A percentile compares a stretch with the other conserved stretches of the same genome.
Conservation (phyloP, 1,140 invertebrate species). For the Chelonus insularis region DNA sequence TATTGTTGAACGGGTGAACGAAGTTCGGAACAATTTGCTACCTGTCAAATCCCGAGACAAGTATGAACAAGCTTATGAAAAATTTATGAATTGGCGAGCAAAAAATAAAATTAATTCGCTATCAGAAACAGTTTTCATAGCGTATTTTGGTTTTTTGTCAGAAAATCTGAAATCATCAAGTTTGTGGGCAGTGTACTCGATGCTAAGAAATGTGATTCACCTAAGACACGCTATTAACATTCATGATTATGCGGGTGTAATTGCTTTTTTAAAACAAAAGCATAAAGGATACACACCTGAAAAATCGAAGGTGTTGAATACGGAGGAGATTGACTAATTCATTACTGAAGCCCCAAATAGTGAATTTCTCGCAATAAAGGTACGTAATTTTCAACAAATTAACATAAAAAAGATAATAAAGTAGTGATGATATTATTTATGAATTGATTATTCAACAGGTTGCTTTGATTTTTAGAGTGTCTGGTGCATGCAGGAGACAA, state of each 20-base stretch:
- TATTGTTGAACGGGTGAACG: no score
- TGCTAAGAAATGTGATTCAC: constrained; percentile 7
- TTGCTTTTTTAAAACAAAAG: no score
- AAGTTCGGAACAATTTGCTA: no score
- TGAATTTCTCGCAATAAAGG: not conserved
- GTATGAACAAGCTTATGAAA: no score
- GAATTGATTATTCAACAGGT: no score
- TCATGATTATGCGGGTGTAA: no score
- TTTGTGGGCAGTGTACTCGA: no score
- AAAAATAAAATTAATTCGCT: not conserved
- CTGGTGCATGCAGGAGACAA: not conserved
- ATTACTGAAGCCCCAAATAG: not conserved
- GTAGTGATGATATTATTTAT: not conserved
- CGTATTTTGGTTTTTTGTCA: constrained; percentile 20
- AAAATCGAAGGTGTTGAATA: not conserved
- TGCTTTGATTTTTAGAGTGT: no score
- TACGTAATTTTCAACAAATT: no score
- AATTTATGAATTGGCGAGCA: no score
- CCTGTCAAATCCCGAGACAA: no score
- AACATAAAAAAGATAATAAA: no score
- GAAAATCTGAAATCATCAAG: constrained; percentile 5
- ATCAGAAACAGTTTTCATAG: constrained; percentile 6
- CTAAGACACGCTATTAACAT: constrained; percentile 5
- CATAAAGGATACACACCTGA: not conserved
- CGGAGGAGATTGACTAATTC: not conserved